Conservation (phyloP, 2,888 invertebrate genomes). For the Lasioglossum morio region DNA sequence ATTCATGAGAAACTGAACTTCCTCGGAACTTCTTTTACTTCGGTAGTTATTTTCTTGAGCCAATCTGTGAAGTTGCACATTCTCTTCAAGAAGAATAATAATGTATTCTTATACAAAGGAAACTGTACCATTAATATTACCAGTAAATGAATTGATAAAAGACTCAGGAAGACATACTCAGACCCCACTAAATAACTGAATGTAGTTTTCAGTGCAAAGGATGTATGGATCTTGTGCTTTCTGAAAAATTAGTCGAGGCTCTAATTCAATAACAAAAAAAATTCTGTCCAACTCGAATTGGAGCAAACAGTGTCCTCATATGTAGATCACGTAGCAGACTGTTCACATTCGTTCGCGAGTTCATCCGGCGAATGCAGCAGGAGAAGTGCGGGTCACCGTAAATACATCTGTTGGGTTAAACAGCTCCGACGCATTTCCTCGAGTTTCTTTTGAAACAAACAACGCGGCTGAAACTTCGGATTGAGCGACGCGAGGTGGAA, state of each 20-base stretch:
- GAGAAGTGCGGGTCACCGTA: conserved; percentile 2
- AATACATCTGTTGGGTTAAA: background rate
- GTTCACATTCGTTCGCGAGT: background rate
- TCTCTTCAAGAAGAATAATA: background rate
- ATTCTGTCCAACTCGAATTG: background rate
- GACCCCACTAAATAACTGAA: background rate
- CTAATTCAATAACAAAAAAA: background rate
- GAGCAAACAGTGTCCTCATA: background rate
- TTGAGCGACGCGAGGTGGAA: background rate
- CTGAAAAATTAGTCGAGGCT: background rate
- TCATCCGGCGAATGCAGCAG: background rate
- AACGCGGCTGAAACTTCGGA: background rate
- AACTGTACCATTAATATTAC: background rate
- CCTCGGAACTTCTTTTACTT: background rate
- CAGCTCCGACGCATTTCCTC: background rate
- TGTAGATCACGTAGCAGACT: background rate
- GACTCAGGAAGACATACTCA: background rate
- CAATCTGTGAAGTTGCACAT: background rate
- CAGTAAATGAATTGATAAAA: background rate
- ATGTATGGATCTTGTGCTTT: background rate
- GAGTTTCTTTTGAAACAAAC: background rate
- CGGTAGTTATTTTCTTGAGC: background rate
- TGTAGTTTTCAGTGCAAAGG: too few relatives aligned
- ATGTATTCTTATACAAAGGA: background rate
- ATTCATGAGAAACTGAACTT: background rate